Evolutionary conservation across 2,113 vertebrate genomes (phyloP), one percentile per base, ranked within the genome.

Genomic region (Cheilinus undulatus): DNA sequence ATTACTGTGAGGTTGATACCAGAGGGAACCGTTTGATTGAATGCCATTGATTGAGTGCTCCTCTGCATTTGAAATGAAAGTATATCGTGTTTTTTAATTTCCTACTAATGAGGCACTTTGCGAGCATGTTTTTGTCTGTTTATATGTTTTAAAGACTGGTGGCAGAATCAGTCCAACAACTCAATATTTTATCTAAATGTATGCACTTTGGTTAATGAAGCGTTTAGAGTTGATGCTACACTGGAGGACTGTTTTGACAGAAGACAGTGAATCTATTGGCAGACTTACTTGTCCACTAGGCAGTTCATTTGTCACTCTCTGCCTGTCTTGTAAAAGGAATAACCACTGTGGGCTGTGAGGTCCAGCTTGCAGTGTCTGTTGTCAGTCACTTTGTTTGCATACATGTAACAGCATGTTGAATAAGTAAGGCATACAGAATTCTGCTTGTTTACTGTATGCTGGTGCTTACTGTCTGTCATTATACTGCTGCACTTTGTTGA

Each of bases 191-290:
- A 28, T 51, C 9, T 11, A 0, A 22, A 23, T 51, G 0, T 51
- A 11, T 73, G 75, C 75, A 73, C 68, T 84, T 69, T 73, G 38
- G 43, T 14, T 51, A 49, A 42, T 5, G 52, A 48, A 38, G 73
- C 3, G 4, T 63, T 64, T 3, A 5, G 24, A 38, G 43, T 9
- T 28, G 26, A n/a, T 6, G 38, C 15, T 42, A 27, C 60, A 28
- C 49, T 43, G 34, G 49, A 3, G 4, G 34, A 24, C 11, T 26
- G n/a, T 14, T 11, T 60, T 7, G 27, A n/a, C 40, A 46, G 61
- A 22, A 43, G 43, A 36, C 7, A 5, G 53, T n/a, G 2, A 1
- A 49, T 27, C 12, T 45, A 15, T 54, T 49, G 49, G n/a, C 2
- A 28, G 38, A 28, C 36, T 20, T 51, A 32, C 42, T 38, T 13